Evolutionary conservation across 2,888 invertebrate species (phyloP).

Genomic region (Pinctada fucata): DNA sequence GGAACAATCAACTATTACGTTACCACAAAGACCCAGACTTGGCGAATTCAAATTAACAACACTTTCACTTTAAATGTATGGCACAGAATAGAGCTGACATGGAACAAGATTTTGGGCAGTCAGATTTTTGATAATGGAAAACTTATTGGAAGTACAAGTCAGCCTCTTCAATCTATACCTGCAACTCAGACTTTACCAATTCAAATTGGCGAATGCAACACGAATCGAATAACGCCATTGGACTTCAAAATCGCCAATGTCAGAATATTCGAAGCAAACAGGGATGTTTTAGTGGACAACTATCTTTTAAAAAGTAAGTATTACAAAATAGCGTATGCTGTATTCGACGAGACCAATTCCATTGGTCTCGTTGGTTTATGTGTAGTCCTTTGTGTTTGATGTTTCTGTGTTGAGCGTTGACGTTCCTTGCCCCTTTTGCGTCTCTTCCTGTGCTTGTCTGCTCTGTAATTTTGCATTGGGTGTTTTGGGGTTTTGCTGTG

Average conservation of each 20-base stretch:
- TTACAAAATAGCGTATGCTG: neutral
- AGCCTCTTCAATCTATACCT: constrained; percentile 23
- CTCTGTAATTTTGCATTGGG: too few relatives aligned
- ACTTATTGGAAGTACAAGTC: constrained; percentile 47
- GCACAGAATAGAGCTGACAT: constrained; percentile 60
- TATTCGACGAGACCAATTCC: too few relatives aligned
- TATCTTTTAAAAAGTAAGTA: constrained; percentile 18
- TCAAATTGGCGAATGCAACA: constrained; percentile 42
- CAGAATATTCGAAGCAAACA: constrained; percentile 46
- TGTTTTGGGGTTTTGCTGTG: too few relatives aligned
- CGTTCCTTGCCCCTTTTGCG: too few relatives aligned
- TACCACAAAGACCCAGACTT: constrained; percentile 48
- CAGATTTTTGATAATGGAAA: constrained; percentile 50
- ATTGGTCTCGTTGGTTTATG: too few relatives aligned
- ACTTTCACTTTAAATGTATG: constrained; percentile 47
- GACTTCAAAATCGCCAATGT: constrained; percentile 41
- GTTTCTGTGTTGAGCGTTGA: too few relatives aligned
- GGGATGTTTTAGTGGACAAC: constrained; percentile 47
- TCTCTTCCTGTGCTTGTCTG: too few relatives aligned
- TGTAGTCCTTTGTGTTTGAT: too few relatives aligned
- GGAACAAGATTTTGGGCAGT: constrained; percentile 53
- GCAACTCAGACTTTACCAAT: constrained; percentile 42
- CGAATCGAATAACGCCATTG: constrained; percentile 18
- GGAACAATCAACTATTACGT: constrained; percentile 51
- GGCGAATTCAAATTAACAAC: constrained; percentile 47